Evolutionary conservation across 2,888 invertebrate species (phyloP).

Genomic region (Hemicrepidius hirtus): DNA sequence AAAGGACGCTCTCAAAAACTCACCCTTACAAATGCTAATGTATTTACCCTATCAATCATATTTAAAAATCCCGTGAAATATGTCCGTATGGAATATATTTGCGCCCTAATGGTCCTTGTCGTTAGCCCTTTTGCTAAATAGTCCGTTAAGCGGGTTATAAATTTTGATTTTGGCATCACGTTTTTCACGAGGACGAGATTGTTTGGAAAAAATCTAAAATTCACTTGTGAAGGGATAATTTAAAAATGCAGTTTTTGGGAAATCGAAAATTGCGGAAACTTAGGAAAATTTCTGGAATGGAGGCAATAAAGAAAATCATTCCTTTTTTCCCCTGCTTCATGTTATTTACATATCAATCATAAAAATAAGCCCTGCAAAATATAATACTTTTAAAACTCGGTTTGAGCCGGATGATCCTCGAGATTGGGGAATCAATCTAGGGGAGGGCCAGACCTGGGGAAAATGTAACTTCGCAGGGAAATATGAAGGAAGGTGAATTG

Average conservation of each 20-base stretch:
- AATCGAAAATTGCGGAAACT: not conserved
- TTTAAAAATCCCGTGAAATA: conserved; percentile 51
- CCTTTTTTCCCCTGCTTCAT: not conserved
- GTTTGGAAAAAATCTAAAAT: too few relatives aligned
- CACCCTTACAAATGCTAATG: conserved; percentile 54
- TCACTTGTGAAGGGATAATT: too few relatives aligned
- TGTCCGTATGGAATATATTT: conserved; percentile 49
- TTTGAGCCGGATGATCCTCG: conserved; percentile 56
- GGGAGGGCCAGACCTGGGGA: conserved; percentile 45
- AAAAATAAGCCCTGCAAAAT: conserved; percentile 58
- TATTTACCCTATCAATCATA: conserved; percentile 56
- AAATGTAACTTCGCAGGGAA: conserved; percentile 47
- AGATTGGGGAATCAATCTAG: conserved; percentile 59
- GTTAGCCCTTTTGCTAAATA: conserved; percentile 46
- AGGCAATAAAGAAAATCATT: not conserved
- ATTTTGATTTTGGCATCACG: conserved; percentile 38
- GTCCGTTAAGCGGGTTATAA: conserved; percentile 42
- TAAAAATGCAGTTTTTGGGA: too few relatives aligned
- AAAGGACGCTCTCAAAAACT: conserved; percentile 41
- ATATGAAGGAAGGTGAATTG: conserved; percentile 46
- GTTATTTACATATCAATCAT: conserved; percentile 62
- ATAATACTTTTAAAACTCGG: conserved; percentile 58
- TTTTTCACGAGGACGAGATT: not conserved
- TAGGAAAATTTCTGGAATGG: too few relatives aligned
- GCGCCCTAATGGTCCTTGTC: conserved; percentile 39